Conservation (phyloP, 1,140 invertebrate species). For the Prorops nasuta region DNA sequence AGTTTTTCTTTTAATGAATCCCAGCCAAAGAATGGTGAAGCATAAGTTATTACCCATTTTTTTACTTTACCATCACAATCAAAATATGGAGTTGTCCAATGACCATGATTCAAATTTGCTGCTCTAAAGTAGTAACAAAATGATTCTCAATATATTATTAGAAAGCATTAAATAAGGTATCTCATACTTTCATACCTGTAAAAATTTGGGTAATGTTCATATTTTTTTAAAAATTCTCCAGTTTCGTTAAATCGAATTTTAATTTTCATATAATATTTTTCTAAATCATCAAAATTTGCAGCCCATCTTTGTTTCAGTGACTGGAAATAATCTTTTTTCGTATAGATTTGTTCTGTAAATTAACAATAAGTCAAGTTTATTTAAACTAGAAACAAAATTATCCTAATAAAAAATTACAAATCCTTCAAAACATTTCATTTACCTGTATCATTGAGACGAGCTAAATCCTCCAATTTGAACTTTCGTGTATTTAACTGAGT, state of each 20-base stretch:
- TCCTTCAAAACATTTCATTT: slow-evolving; percentile 20
- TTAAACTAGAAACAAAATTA: slow-evolving; percentile 17
- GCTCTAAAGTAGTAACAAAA: slow-evolving; percentile 58
- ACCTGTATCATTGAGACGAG: slow-evolving; percentile 75
- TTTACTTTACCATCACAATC: slow-evolving; percentile 91
- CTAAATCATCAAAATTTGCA: slow-evolving; percentile 87
- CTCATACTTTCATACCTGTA: slow-evolving; percentile 63
- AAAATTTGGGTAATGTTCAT: slow-evolving; percentile 86
- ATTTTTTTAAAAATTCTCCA: slow-evolving; percentile 77
- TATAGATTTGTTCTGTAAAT: slow-evolving; percentile 72
- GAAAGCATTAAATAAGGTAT: background rate
- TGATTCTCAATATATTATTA: background rate
- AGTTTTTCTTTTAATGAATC: slow-evolving; percentile 86
- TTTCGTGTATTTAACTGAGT: slow-evolving; percentile 78
- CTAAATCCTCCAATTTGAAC: slow-evolving; percentile 85
- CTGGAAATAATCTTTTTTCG: slow-evolving; percentile 83
- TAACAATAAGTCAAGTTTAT: slow-evolving; percentile 14
- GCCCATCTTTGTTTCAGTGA: slow-evolving; percentile 90
- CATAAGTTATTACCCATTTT: slow-evolving; percentile 95
- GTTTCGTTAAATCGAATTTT: slow-evolving; percentile 86
- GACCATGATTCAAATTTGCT: slow-evolving; percentile 82
- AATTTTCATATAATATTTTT: slow-evolving; percentile 91
- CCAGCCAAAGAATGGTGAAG: slow-evolving; percentile 95
- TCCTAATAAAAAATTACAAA: slow-evolving; percentile 9
- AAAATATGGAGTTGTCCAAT: slow-evolving; percentile 91